These are phyloP conservation scores for Alosa sapidissima DNA, from an alignment of 2,797 vertebrate genomes.

Conservation along the genomic window DNA sequence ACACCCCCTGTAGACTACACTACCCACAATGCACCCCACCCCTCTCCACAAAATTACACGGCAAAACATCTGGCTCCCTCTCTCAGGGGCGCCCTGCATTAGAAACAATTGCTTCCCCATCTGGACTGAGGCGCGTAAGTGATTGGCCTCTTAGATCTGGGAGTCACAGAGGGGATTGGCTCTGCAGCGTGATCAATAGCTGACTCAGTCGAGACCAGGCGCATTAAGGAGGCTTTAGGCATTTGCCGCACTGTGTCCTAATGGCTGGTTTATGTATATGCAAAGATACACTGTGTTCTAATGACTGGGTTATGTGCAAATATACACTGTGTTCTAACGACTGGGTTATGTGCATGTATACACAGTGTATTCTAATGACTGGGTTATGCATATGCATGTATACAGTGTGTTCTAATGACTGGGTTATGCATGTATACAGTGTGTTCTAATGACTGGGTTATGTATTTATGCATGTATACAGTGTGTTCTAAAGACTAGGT, in stretches of 20 bases:
- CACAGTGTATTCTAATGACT: too few species aligned
- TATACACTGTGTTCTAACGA: too few species aligned
- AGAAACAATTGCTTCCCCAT: conserved; percentile 15
- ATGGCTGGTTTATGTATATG: not conserved
- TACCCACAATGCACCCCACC: conserved; percentile 53
- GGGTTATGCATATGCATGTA: too few species aligned
- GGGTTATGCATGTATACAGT: not conserved
- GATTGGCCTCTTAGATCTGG: not conserved
- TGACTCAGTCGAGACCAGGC: not conserved
- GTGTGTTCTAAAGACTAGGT: too few species aligned
- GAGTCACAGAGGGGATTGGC: not conserved
- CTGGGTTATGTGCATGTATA: too few species aligned
- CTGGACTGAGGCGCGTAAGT: not conserved
- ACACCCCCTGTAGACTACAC: conserved; percentile 56
- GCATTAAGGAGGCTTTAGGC: not conserved
- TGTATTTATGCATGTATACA: not conserved
- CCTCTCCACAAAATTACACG: not conserved
- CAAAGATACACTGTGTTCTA: too few species aligned
- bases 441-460: too few species aligned
- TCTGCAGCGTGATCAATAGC: not conserved
- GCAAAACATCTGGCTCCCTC: not conserved
- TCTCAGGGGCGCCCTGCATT: conserved; percentile 16
- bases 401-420: too few species aligned
- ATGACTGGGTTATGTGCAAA: too few species aligned
- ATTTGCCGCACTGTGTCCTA: not conserved